Evolutionary conservation across 1,140 invertebrate genomes (phyloP).

Genomic region (Drosophila subpulchrella): DNA sequence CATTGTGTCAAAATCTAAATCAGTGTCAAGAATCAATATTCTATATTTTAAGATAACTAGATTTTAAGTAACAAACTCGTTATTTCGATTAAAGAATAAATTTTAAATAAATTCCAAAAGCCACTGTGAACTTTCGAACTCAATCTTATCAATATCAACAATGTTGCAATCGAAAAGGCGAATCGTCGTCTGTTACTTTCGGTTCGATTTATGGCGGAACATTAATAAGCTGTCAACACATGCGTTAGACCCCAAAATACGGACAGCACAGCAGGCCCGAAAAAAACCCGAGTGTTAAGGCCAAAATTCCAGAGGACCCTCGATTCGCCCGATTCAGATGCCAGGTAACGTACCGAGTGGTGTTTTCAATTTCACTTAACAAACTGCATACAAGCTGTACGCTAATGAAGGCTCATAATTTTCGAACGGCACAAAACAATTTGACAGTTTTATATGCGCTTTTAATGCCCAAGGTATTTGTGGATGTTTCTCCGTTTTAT

Average conservation of each 20-base stretch:
- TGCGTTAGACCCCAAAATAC: conserved; percentile 70
- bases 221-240: conserved; percentile 84
- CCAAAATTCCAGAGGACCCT: conserved; percentile 21
- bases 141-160: conserved; percentile 23
- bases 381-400: conserved; percentile 74
- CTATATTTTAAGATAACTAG: too few species aligned
- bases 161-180: conserved; percentile 38
- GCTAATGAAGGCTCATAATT: conserved; percentile 81
- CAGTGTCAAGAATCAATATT: too few species aligned
- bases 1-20: not conserved
- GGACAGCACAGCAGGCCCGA: conserved; percentile 6
- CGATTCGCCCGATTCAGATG: not conserved
- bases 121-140: not conserved
- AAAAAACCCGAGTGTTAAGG: conserved; percentile 25
- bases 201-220: conserved; percentile 71
- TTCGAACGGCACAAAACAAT: conserved; percentile 76
- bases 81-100: too few species aligned
- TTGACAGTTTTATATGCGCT: conserved; percentile 82
- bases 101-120: not conserved
- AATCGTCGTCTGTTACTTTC: conserved; percentile 28
- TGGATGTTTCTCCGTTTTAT: conserved; percentile 45
- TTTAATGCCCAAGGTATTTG: conserved; percentile 70
- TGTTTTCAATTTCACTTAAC: conserved; percentile 81
- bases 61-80: too few species aligned
- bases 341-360: conserved; percentile 16